Percentiles rank a stretch among this genome's conserved stretches.
These are phyloP conservation scores for Coremacera marginata DNA, from an alignment of 2,888 invertebrate species.

Conservation along the genomic window DNA sequence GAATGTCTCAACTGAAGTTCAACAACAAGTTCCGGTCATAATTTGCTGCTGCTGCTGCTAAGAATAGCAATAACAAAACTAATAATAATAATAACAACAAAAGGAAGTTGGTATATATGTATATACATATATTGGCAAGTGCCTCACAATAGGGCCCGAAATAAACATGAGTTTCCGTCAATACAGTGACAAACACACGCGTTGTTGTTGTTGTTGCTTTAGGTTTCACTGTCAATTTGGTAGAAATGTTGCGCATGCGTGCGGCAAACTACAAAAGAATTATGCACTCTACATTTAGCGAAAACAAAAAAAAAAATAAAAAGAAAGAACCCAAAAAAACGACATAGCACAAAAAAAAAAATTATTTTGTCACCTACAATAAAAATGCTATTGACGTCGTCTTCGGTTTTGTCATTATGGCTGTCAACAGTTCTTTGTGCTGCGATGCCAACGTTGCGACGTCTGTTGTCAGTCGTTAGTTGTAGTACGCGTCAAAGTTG, in stretches of 20 bases:
- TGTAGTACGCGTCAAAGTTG: slow-evolving; percentile 41
- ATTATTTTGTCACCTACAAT: slow-evolving; percentile 65
- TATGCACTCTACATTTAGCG: neutral
- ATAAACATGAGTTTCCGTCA: slow-evolving; percentile 42
- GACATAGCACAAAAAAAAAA: slow-evolving; percentile 46
- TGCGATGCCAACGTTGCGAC: slow-evolving; percentile 14
- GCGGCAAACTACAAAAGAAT: slow-evolving; percentile 49
- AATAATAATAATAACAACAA: slow-evolving; percentile 11
- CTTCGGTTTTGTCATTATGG: slow-evolving; percentile 33
- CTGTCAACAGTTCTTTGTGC: slow-evolving; percentile 42
- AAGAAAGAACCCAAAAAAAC: slow-evolving; percentile 42
- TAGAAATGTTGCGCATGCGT: slow-evolving; percentile 23
- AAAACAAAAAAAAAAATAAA: slow-evolving; percentile 39
- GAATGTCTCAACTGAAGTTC: neutral
- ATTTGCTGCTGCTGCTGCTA: slow-evolving; percentile 9
- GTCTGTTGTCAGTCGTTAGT: slow-evolving; percentile 27
- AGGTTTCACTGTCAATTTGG: neutral
- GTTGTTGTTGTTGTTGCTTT: neutral
- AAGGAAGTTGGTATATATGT: slow-evolving; percentile 23
- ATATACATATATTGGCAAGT: slow-evolving; percentile 44
- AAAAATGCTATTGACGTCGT: slow-evolving; percentile 51
- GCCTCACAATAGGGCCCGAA: slow-evolving; percentile 49
- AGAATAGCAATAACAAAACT: slow-evolving; percentile 20
- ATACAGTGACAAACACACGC: slow-evolving; percentile 10
- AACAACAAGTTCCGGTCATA: slow-evolving; percentile 42